Base-by-base conservation (phyloP, 2,797 vertebrate genomes). In the Propithecus deckenii region DNA sequence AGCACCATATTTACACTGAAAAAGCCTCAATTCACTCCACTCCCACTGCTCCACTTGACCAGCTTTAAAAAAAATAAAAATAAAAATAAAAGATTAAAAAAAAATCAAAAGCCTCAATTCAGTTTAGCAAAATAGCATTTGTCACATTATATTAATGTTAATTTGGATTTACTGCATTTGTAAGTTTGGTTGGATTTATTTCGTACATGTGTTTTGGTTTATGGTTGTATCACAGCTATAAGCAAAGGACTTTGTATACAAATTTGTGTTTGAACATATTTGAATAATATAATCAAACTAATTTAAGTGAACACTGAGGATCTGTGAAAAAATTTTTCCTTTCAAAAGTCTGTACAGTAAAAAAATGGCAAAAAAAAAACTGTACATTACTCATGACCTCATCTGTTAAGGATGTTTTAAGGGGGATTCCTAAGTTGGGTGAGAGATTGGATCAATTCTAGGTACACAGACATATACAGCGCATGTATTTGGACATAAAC, bases 271-370 rank as follows among this genome's bases (percentile, higher is more conserved):
- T 83, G 50, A 94, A 87, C 25, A 78, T 52, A 74, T 50, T 25
- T 18, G 23, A 78, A 41, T 85, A 87, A 89, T 76, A 85, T 28
- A 81, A 86, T 86, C 38, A 84, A 94, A 95, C 30, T 86, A 55
- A 76, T 41, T 79, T 80, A 84, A 81, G 22, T 65, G 22, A 96
- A 71, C 79, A 9, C 13, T 32, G 43, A 95, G 43, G 35, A 57
- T 61, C 43, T 92, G 28, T 55, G 67, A 61, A 69, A 61, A 55
- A 30, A 3, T 4, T 25, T 52, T 75, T 32, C 43, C 38, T 95
- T 94, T 91, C 69, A 74, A 48, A 20, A 80, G 28, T 79, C 48
- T 63, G 63, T 30, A 50, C 7, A 30, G 30, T 32, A 30, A 57
- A 57, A 57, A 52, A 52, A 23, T 22, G 5, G 1, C 52, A 17